Evolutionary conservation across 1,140 invertebrate species (phyloP), one percentile per base, ranked within the genome.

Genomic region (Pteromalus puparum): DNA sequence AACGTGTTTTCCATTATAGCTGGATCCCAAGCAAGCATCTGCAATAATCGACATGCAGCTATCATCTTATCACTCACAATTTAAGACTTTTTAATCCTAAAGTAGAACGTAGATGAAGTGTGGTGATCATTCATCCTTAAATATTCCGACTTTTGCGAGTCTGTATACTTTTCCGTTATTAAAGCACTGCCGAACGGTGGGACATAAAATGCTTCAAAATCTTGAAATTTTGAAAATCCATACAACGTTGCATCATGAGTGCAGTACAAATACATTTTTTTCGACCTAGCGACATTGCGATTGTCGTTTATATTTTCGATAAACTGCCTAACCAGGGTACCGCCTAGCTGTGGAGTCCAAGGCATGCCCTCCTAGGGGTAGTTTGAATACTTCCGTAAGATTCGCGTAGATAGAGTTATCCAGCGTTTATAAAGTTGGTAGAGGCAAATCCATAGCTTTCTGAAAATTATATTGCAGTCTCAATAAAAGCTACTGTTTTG

Each of bases 221-320:
- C 26, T 48, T 67, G 61, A 18, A 61, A 28, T 48, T 30, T 79
- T 0, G 26, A 7, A 26, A 80, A 46, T 48, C 3, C 78, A 70
- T 24, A 12, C 13, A 79, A n/a, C 2, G 78, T 70, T 46, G 48
- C 1, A 24, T 80, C 65, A 21, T 80, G 78, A 5, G 21, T 9
- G 21, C 65, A 24, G n/a, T 68, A 80, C 9, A 80, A 28, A 70
- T 80, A 80, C 18, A 80, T 80, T 48, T 68, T 70, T 46, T 46
- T 68, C 26, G 67, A 34, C 15, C 12, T 46, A 26, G 18, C 24
- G 1, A 9, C 48, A 61, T n/a, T n/a, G 1, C 61, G 12, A 18
- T 80, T 70, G 1, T 24, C 7, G 1, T 80, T 46, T 10, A 80
- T 68, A 70, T 80, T 42, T 70, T 70, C 65, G 12, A 80, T 24